A percentile compares a stretch with the other conserved stretches of the same genome.
phyloP scores from a whole-genome alignment of 1,140 invertebrate species.

The Antheraea pernyi region DNA sequence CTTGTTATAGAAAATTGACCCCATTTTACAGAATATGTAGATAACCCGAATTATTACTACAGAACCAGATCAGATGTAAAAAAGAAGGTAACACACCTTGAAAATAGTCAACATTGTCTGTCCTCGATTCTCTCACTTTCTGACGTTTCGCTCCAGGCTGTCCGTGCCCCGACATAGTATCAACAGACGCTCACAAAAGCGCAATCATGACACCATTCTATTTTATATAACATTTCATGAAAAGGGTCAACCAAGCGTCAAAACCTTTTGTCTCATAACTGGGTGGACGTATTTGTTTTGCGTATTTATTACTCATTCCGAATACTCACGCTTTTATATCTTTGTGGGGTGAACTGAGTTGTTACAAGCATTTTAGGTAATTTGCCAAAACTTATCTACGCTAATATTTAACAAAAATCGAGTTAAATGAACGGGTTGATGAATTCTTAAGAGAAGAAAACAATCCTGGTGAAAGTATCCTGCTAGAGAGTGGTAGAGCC shows the following conservation, averaged over 20 bases:
- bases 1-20: too few relatives aligned
- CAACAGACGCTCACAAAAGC: background rate
- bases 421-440: too few relatives aligned
- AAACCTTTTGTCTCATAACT: constrained; percentile 42
- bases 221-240: constrained; percentile 61
- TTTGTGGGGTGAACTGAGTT: background rate
- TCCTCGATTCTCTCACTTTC: constrained; percentile 55
- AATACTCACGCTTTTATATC: background rate
- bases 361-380: background rate
- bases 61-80: too few relatives aligned
- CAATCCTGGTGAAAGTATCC: too few relatives aligned
- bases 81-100: constrained; percentile 50
- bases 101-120: constrained; percentile 64
- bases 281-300: background rate
- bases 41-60: too few relatives aligned
- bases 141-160: constrained; percentile 63
- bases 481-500: too few relatives aligned
- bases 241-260: constrained; percentile 42
- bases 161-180: constrained; percentile 43
- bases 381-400: too few relatives aligned
- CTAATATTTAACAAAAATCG: too few relatives aligned
- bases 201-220: background rate
- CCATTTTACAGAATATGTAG: too few relatives aligned
- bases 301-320: constrained; percentile 5
- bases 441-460: too few relatives aligned